These are phyloP conservation scores for Carassius auratus DNA, from an alignment of 2,113 vertebrate species.

Conservation along the genomic window DNA sequence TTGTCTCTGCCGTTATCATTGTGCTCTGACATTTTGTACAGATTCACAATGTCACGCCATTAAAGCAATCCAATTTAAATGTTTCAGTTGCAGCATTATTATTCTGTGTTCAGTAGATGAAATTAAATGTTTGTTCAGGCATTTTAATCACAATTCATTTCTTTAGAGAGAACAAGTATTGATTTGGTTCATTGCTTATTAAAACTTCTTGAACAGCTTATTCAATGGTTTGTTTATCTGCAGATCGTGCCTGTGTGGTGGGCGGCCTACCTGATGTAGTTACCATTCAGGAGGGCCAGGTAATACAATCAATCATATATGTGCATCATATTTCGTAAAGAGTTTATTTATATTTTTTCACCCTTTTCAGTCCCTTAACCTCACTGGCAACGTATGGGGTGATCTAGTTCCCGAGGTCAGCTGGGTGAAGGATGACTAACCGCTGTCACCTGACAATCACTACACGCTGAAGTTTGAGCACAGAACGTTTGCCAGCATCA, in stretches of 20 bases:
- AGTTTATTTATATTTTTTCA: background rate
- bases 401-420: conserved; percentile 88
- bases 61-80: background rate
- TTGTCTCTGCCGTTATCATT: conserved; percentile 54
- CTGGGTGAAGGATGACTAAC: conserved; percentile 91
- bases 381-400: conserved; percentile 96
- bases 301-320: conserved; percentile 63
- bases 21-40: conserved; percentile 35
- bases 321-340: background rate
- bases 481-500: conserved; percentile 90
- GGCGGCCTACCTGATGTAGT: conserved; percentile 97
- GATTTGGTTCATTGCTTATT: conserved; percentile 12
- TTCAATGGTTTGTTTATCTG: conserved; percentile 22
- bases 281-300: conserved; percentile 98
- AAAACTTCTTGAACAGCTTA: conserved; percentile 27
- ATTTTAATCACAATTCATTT: background rate
- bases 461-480: conserved; percentile 86
- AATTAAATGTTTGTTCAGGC: background rate
- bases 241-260: conserved; percentile 94
- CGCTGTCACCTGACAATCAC: conserved; percentile 78
- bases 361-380: conserved; percentile 86
- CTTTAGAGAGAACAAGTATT: background rate
- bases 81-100: background rate
- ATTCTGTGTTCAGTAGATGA: background rate
- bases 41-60: conserved; percentile 21